phyloP scores from a whole-genome alignment of 2,113 vertebrate genomes.

The Erythrocercus mccallii region DNA sequence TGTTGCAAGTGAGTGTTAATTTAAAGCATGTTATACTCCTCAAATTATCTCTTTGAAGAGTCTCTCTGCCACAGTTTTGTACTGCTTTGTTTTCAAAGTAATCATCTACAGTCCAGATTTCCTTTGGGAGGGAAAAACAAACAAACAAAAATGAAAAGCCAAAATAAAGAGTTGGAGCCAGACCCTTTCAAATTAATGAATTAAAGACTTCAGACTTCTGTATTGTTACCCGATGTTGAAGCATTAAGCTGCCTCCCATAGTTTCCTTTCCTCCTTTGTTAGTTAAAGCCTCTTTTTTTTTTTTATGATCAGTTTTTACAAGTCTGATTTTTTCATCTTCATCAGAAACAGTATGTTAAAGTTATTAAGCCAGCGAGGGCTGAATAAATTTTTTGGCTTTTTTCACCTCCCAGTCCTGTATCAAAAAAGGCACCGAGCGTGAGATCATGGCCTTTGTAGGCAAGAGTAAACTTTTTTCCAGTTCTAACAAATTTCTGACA shows the following conservation, averaged over 20 bases:
- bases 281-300: neutral
- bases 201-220: constrained; percentile 32
- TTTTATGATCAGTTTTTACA: constrained; percentile 10
- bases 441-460: constrained; percentile 61
- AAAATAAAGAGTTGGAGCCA: constrained; percentile 21
- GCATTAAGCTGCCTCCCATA: neutral
- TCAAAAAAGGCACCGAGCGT: neutral
- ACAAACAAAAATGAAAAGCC: constrained; percentile 54
- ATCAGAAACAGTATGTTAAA: constrained; percentile 48
- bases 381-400: neutral
- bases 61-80: constrained; percentile 26
- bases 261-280: neutral
- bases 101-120: constrained; percentile 50
- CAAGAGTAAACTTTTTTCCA: constrained; percentile 74
- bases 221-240: constrained; percentile 9
- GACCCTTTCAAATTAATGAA: constrained; percentile 42
- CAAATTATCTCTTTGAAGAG: constrained; percentile 27
- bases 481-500: constrained; percentile 72
- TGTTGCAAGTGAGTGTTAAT: constrained; percentile 35
- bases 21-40: constrained; percentile 42
- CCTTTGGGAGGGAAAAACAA: constrained; percentile 42
- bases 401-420: neutral
- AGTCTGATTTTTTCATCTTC: constrained; percentile 34
- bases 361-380: constrained; percentile 28
- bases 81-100: constrained; percentile 50